Conservation (phyloP, 1,140 invertebrate species). For the Hylyphantes graminicola region DNA sequence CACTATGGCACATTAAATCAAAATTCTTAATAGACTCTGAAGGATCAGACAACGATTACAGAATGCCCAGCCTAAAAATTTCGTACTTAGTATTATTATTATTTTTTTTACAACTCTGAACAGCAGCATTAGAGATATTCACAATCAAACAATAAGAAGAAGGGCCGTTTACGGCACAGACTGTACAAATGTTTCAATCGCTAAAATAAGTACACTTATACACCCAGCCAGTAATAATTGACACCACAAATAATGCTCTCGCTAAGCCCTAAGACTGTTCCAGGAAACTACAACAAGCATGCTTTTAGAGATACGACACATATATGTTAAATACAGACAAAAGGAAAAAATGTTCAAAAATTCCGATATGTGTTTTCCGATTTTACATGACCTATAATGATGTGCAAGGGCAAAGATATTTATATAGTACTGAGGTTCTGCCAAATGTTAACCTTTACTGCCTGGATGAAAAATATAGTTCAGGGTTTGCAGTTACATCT, state of each 20-base stretch:
- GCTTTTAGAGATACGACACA: conserved; percentile 59
- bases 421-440: conserved; percentile 31
- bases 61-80: conserved; percentile 41
- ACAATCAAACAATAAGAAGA: conserved; percentile 50
- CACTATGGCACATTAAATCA: conserved; percentile 49
- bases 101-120: conserved; percentile 56
- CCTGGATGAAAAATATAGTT: conserved; percentile 37
- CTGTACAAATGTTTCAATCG: conserved; percentile 60
- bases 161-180: conserved; percentile 48
- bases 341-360: conserved; percentile 57
- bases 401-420: conserved; percentile 46
- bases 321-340: conserved; percentile 60
- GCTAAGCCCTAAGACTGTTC: conserved; percentile 57
- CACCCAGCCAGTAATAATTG: conserved; percentile 58
- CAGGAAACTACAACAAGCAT: conserved; percentile 57
- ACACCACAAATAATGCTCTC: conserved; percentile 60
- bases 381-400: conserved; percentile 55
- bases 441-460: conserved; percentile 57
- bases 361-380: conserved; percentile 61
- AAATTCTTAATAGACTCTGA: conserved; percentile 38
- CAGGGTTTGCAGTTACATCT: conserved; percentile 44
- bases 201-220: conserved; percentile 59
- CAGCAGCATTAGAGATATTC: conserved; percentile 53
- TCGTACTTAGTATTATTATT: conserved; percentile 6
- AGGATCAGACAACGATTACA: conserved; percentile 41